Evolutionary conservation across 2,797 vertebrate genomes (phyloP).

Genomic region (Peromyscus melanophrys): DNA sequence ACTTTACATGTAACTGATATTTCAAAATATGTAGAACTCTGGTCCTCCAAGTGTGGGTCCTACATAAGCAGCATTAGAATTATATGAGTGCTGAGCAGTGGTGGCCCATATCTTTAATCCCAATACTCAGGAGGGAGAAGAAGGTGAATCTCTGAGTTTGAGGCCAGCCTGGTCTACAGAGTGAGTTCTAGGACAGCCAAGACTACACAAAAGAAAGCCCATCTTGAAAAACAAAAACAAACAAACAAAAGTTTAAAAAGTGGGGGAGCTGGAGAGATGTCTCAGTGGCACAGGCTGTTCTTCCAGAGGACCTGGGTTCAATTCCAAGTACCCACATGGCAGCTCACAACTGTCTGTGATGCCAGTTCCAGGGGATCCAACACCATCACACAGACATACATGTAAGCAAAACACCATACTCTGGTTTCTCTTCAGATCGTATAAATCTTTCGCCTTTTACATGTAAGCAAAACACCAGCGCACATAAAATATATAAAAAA

Average conservation of each 20-base stretch:
- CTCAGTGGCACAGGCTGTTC: neutral
- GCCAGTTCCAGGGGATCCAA: neutral
- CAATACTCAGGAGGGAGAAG: neutral
- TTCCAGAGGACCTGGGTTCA: neutral
- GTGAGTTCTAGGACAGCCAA: neutral
- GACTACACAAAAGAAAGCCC: neutral
- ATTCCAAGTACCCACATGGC: neutral
- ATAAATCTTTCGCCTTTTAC: neutral
- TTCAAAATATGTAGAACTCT: constrained; percentile 37
- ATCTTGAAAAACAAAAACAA: neutral
- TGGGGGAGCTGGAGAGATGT: neutral
- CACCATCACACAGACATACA: neutral
- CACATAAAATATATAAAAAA: neutral
- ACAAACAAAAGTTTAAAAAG: neutral
- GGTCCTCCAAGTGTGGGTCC: neutral
- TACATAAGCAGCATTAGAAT: neutral
- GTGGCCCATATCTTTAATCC: neutral
- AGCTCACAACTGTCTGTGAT: neutral
- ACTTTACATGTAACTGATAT: neutral
- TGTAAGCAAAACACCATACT: neutral
- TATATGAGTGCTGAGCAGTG: neutral
- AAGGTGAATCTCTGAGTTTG: neutral
- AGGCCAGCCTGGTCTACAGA: neutral
- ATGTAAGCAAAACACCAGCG: neutral
- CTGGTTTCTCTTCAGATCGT: too few species aligned